Evolutionary conservation across 2,113 vertebrate genomes (phyloP).

Genomic region (Actinemys pallida): DNA sequence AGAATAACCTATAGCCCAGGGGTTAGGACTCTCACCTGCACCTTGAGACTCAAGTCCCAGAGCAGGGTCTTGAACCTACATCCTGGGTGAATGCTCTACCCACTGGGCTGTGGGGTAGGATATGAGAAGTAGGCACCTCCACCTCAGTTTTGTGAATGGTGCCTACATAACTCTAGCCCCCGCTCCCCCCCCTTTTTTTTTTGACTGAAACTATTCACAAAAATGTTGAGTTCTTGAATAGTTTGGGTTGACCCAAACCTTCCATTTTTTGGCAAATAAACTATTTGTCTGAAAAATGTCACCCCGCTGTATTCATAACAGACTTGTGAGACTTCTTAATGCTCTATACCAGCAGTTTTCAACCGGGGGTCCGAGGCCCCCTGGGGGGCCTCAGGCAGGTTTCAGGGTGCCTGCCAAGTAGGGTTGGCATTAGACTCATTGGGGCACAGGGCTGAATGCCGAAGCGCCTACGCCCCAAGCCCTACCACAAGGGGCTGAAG

Average conservation of each 20-base stretch:
- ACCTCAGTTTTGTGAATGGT: not conserved
- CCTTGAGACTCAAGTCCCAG: not conserved
- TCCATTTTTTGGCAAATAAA: not conserved
- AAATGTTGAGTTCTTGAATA: not conserved
- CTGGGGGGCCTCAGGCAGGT: too few species aligned
- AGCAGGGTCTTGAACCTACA: not conserved
- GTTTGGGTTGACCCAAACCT: not conserved
- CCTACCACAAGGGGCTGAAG: too few species aligned
- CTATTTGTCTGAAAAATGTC: not conserved
- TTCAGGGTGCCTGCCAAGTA: too few species aligned
- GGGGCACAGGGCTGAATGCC: too few species aligned
- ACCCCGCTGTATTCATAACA: not conserved
- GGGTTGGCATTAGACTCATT: too few species aligned
- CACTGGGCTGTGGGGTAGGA: not conserved
- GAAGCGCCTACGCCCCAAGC: too few species aligned
- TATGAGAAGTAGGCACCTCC: not conserved
- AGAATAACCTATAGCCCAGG: not conserved
- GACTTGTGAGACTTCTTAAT: not conserved
- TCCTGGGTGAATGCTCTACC: not conserved
- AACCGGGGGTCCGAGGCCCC: too few species aligned
- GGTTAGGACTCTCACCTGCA: too few species aligned
- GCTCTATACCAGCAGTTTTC: too few species aligned
- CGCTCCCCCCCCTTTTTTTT: not conserved
- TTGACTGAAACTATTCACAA: not conserved
- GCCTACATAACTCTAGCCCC: not conserved